These are phyloP conservation scores for Rhyacophila evoluta DNA, from an alignment of 2,888 invertebrate genomes.

Conservation along the genomic window DNA sequence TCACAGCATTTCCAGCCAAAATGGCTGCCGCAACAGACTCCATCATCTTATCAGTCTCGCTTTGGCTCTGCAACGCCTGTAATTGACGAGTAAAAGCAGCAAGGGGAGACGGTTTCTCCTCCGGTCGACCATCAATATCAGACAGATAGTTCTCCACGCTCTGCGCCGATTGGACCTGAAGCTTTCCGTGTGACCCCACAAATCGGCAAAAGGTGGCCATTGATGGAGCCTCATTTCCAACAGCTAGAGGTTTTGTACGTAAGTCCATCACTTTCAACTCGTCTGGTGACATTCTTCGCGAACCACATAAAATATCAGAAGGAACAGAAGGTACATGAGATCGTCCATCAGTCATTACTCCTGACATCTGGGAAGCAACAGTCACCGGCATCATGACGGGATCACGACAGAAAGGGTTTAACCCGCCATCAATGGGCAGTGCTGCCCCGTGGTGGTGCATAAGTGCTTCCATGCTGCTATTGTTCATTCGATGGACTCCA, in stretches of 20 bases:
- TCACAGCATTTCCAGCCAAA: slow-evolving; percentile 56
- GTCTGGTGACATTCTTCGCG: slow-evolving; percentile 59
- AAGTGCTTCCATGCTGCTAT: slow-evolving; percentile 46
- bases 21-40: slow-evolving; percentile 68
- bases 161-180: slow-evolving; percentile 71
- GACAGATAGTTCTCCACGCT: slow-evolving; percentile 72
- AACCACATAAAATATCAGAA: slow-evolving; percentile 56
- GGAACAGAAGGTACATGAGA: slow-evolving; percentile 56
- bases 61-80: slow-evolving; percentile 67
- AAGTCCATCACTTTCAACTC: slow-evolving; percentile 75
- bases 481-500: slow-evolving; percentile 26
- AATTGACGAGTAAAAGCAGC: slow-evolving; percentile 66
- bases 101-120: slow-evolving; percentile 58
- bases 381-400: slow-evolving; percentile 29
- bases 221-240: slow-evolving; percentile 58
- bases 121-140: slow-evolving; percentile 62
- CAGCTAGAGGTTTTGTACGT: slow-evolving; percentile 75
- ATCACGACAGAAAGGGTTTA: slow-evolving; percentile 30
- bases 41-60: slow-evolving; percentile 69
- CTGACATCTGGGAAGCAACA: slow-evolving; percentile 44
- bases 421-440: not conserved
- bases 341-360: not conserved
- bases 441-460: slow-evolving; percentile 36
- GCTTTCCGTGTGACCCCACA: slow-evolving; percentile 60
- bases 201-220: slow-evolving; percentile 58